These are phyloP conservation scores for Pachyuromys duprasi DNA, from an alignment of 2,797 vertebrate genomes.

Conservation along the genomic window DNA sequence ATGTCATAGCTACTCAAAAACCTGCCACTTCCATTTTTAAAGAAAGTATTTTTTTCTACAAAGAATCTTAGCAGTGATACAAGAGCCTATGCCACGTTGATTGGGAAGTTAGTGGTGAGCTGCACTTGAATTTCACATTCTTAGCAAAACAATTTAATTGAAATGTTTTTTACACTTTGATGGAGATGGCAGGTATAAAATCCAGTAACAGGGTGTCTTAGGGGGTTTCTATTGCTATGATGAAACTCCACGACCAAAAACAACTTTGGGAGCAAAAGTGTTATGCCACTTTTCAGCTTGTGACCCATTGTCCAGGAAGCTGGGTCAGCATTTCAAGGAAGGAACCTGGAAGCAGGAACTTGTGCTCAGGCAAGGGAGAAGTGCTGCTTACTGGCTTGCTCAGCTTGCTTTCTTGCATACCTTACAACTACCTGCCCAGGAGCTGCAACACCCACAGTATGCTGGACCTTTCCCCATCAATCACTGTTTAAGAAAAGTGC, in stretches of 20 bases:
- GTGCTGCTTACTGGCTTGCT: not conserved
- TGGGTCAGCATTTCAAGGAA: not conserved
- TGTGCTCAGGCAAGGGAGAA: not conserved
- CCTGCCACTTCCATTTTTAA: constrained; percentile 90
- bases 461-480: not conserved
- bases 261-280: not conserved
- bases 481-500: not conserved
- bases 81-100: constrained; percentile 93
- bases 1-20: constrained; percentile 84
- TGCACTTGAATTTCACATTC: constrained; percentile 94
- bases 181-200: not conserved
- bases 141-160: constrained; percentile 88
- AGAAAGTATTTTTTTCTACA: constrained; percentile 90
- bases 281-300: not conserved
- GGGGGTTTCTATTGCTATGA: no score
- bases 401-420: not conserved
- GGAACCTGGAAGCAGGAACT: not conserved
- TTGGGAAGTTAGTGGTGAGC: constrained; percentile 90
- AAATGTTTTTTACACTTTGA: not conserved
- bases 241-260: not conserved
- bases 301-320: not conserved
- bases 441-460: not conserved
- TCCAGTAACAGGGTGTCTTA: not conserved
- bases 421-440: no score
- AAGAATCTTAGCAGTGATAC: constrained; percentile 90